These are phyloP conservation scores for Meloe dianella DNA, from an alignment of 2,888 invertebrate species.

Conservation along the genomic window DNA sequence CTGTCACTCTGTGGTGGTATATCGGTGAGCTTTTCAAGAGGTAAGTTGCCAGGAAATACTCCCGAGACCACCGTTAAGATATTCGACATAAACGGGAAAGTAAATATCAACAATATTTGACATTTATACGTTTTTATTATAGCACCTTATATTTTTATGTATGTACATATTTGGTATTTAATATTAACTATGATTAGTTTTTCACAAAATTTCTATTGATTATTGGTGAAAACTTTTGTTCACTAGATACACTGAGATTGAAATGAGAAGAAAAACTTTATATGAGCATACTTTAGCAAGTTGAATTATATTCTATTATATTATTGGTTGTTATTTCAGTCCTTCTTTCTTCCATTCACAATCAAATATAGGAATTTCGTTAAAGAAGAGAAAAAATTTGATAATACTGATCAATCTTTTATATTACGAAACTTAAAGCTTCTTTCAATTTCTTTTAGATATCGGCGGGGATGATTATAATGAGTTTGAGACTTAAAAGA, in stretches of 20 bases:
- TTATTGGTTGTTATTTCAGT: not conserved
- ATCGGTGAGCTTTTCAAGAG: not conserved
- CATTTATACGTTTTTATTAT: constrained; percentile 1
- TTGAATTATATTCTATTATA: constrained; percentile 27
- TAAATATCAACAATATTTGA: constrained; percentile 5
- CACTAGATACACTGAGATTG: not conserved
- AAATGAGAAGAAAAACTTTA: constrained; percentile 24
- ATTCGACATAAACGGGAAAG: constrained; percentile 2
- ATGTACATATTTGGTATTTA: too few relatives aligned
- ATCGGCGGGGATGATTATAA: constrained; percentile 37
- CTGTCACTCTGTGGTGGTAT: not conserved
- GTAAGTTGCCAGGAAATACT: not conserved
- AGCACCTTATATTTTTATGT: too few relatives aligned
- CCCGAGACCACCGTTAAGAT: not conserved
- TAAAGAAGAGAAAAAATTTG: not conserved
- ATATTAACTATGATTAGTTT: too few relatives aligned
- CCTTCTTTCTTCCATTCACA: not conserved
- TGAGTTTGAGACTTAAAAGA: constrained; percentile 43
- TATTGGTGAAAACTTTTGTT: constrained; percentile 23
- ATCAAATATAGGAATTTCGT: not conserved
- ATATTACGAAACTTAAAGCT: constrained; percentile 21
- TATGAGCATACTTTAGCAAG: constrained; percentile 29
- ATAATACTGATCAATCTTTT: constrained; percentile 15
- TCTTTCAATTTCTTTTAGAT: constrained; percentile 21
- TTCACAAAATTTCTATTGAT: constrained; percentile 20